A percentile compares a stretch with the other conserved stretches of the same genome.
Conservation (phyloP, 2,113 vertebrate genomes). For the Orcinus orca region DNA sequence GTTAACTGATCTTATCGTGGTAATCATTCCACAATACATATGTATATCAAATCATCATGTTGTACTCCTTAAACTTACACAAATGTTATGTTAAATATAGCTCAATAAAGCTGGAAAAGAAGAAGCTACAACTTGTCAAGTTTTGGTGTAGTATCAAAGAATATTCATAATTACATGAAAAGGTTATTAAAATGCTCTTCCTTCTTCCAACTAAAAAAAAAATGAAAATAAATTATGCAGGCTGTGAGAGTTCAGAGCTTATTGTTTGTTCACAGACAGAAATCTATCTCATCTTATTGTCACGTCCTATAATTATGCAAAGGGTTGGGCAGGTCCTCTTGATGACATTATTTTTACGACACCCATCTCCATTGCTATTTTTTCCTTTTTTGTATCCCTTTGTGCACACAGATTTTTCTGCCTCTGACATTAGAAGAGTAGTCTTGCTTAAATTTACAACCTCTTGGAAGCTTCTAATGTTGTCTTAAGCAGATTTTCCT, state of each 20-base stretch:
- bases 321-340: not conserved
- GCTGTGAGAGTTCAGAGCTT: not conserved
- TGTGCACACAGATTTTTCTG: not conserved
- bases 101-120: not conserved
- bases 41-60: not conserved
- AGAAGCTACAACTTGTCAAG: not conserved
- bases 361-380: not conserved
- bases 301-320: not conserved
- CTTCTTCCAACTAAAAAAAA: not conserved
- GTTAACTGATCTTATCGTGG: not conserved
- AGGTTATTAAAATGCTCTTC: not conserved
- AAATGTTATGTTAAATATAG: not conserved
- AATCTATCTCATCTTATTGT: not conserved
- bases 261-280: not conserved
- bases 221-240: not conserved
- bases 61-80: not conserved
- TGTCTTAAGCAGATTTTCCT: not conserved
- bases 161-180: not conserved
- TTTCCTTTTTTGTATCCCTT: not conserved
- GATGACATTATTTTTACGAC: not conserved
- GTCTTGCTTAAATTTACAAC: not conserved
- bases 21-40: not conserved
- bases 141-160: not conserved
- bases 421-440: not conserved
- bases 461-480: slow-evolving; percentile 7